Base-by-base conservation (phyloP, 2,797 vertebrate genomes). In the Phalanger gymnotis region DNA sequence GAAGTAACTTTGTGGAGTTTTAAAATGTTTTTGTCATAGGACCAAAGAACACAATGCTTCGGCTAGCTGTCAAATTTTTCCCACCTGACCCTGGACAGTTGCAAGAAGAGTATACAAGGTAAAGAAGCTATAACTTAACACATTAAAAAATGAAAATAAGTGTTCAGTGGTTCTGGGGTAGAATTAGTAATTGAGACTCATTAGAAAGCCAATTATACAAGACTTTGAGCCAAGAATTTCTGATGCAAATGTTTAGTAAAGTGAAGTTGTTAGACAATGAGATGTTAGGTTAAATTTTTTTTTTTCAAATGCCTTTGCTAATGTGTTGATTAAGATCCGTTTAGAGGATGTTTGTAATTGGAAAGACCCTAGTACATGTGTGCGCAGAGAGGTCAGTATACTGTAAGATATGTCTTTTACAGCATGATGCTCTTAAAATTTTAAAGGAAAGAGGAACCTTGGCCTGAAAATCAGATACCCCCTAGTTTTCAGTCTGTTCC, bases 51-150 rank as follows among this genome's bases (percentile, higher is more conserved):
- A 98, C 99, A 0, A 95, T 99, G 53, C 99, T 99, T 97, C 99
- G 99, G 94, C 99, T 99, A 91, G 99, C 99, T 0, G 99, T 99
- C 1, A 99, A 99, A 97, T 99, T 99, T 97, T 99, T 99, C 96
- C 99, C 99, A n/a, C 99, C 99, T 7, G 99, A 99, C 96, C 99
- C 99, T 0, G 99, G 99, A 96, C 99, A 99, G 97, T 98, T 99
- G 96, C 99, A 99, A 96, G 99, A 99, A 96, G 99, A 99, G 95
- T 99, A 99, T 73, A 99, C 99, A 0, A 99, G 99, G 99, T 99
- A 95, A 98, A 73, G 90, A 94, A 9, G 90, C 89, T 52, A 47
- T 0, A 0, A 92, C 57, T 9, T 3, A 0, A 52, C 2, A 2
- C 2, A 25, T 9, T 47, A 94, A 51, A 91, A 22, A 92, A 27